phyloP scores from a whole-genome alignment of 2,113 vertebrate species.

The Apodemus speciosus region DNA sequence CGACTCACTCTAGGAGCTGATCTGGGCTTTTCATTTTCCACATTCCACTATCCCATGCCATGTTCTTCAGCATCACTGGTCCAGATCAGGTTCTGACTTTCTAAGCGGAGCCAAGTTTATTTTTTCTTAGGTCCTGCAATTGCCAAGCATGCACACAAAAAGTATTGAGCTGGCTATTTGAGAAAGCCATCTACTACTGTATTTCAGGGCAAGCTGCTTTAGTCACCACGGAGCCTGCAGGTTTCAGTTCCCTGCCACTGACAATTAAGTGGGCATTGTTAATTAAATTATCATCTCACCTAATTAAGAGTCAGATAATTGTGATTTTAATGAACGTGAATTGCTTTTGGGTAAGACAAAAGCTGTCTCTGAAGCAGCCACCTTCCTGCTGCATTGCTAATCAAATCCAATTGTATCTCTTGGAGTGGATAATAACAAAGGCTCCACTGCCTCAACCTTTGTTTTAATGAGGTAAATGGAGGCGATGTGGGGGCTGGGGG shows the following conservation, averaged over 20 bases:
- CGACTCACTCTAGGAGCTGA: neutral
- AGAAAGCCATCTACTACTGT: neutral
- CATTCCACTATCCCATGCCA: no score
- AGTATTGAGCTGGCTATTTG: neutral
- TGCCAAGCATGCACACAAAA: neutral
- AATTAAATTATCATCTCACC: slow-evolving; percentile 76
- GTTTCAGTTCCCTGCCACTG: slow-evolving; percentile 54
- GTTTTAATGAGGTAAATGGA: neutral
- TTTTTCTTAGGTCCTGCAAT: neutral
- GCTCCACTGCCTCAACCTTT: neutral
- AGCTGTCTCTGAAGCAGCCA: slow-evolving; percentile 22
- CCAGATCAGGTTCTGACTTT: neutral
- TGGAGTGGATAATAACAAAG: slow-evolving; percentile 27
- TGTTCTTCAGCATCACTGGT: neutral
- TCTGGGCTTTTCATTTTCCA: neutral
- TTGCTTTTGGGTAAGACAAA: slow-evolving; percentile 70
- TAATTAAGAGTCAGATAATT: slow-evolving; percentile 77
- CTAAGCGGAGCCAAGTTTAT: neutral
- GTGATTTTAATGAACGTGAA: slow-evolving; percentile 74
- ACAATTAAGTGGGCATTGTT: slow-evolving; percentile 76
- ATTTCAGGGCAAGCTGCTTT: neutral
- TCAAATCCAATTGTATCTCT: slow-evolving; percentile 54
- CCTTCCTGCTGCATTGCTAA: slow-evolving; percentile 56
- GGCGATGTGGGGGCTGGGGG: neutral
- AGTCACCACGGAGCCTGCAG: neutral